Conservation (phyloP, 2,888 invertebrate genomes). For the Spisula solida region DNA sequence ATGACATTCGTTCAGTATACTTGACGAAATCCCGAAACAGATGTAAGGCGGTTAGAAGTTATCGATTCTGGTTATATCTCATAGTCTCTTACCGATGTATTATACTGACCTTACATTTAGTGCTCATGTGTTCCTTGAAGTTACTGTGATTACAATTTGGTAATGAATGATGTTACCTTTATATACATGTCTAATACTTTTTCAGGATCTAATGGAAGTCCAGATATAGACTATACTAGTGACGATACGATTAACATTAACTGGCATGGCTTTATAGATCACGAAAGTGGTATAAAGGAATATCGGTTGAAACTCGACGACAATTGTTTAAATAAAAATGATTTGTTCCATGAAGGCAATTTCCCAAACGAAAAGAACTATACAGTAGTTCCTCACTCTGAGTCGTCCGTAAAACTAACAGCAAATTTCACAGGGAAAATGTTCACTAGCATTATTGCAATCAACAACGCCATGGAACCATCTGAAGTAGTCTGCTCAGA, state of each 20-base stretch:
- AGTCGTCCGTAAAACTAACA: conserved; percentile 36
- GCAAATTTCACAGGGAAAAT: conserved; percentile 64
- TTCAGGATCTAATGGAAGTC: conserved; percentile 48
- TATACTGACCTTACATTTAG: no score
- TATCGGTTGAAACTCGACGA: conserved; percentile 67
- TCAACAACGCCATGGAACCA: conserved; percentile 76
- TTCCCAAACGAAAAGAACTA: background rate
- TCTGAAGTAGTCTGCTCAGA: conserved; percentile 78
- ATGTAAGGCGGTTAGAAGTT: no score
- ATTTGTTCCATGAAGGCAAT: conserved; percentile 20
- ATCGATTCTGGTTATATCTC: no score
- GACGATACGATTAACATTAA: conserved; percentile 56
- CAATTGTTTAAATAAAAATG: conserved; percentile 40
- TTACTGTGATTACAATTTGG: no score
- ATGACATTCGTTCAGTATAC: no score
- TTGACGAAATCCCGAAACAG: no score
- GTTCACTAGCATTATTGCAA: conserved; percentile 73
- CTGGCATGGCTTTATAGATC: conserved; percentile 78
- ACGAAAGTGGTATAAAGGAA: conserved; percentile 76
- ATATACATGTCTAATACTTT: background rate
- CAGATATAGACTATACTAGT: conserved; percentile 76
- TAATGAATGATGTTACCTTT: no score
- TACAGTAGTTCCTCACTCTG: conserved; percentile 28
- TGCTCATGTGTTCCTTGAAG: no score
- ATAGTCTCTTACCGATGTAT: no score